Evolutionary conservation across 2,888 invertebrate species (phyloP).

Genomic region (Dasypolia templi): DNA sequence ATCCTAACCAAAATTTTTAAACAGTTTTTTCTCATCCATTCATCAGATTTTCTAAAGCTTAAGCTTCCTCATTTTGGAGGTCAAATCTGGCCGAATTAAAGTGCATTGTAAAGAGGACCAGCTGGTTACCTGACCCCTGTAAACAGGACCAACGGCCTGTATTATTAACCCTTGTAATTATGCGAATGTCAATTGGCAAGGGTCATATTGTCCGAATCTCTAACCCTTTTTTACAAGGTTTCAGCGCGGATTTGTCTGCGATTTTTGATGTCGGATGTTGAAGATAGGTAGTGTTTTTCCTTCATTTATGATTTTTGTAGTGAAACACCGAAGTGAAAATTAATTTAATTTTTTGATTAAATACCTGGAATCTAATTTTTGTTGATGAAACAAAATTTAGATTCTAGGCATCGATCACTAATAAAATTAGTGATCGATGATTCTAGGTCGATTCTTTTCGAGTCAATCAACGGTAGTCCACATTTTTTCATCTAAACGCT

Average conservation of each 20-base stretch:
- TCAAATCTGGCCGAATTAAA: slow-evolving; percentile 60
- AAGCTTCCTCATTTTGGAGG: slow-evolving; percentile 63
- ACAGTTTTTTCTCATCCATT: slow-evolving; percentile 43
- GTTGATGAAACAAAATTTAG: no score
- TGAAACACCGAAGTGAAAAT: no score
- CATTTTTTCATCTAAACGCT: not conserved
- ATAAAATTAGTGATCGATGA: no score
- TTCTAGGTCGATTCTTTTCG: no score
- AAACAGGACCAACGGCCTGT: slow-evolving; percentile 51
- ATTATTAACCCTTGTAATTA: slow-evolving; percentile 56
- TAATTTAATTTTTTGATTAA: no score
- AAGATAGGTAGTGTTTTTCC: not conserved
- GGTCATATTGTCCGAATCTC: slow-evolving; percentile 61
- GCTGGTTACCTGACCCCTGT: slow-evolving; percentile 80
- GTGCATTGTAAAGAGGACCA: slow-evolving; percentile 70
- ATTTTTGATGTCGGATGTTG: not conserved
- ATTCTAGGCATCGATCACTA: no score
- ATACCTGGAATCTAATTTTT: no score
- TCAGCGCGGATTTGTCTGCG: slow-evolving; percentile 6
- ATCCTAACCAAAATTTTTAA: slow-evolving; percentile 11
- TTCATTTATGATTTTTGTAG: not conserved
- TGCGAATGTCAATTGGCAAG: slow-evolving; percentile 58
- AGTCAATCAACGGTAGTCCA: no score
- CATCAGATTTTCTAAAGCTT: slow-evolving; percentile 30
- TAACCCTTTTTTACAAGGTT: slow-evolving; percentile 33